Evolutionary conservation across 1,140 invertebrate genomes (phyloP), one percentile per base, ranked within the genome.

Genomic region (Araneus ventricosus): DNA sequence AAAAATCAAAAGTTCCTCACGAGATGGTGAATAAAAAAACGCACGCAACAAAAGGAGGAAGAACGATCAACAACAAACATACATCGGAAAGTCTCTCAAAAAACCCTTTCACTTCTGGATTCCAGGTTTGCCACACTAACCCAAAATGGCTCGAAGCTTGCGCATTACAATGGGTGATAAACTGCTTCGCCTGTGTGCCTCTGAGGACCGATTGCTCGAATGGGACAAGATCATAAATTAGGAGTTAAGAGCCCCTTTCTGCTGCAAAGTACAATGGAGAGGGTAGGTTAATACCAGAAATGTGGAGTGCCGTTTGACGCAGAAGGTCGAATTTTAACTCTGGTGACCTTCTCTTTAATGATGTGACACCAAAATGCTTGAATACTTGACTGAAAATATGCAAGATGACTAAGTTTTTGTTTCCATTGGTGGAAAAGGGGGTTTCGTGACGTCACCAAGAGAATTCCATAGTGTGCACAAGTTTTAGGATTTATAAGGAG

Each of bases 361-460:
- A 86, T 30, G 84, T 92, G 91, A 92, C 91, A 92, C 91, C 91
- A 92, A 92, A 92, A 92, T 92, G 90, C 90, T 86, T 92, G 90
- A 92, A 92, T 87, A 75, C 85, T 92, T 87, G 82, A 79, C 63
- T 37, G 41, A 80, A 88, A 85, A 85, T 91, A 91, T 91, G 79
- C 90, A 91, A 63, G 90, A 91, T 91, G 80, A 82, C 39, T 85
- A 84, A 85, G 20, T 59, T 52, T 88, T 57, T 89, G 67, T 24
- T 79, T 90, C 75, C 41, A 79, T 90, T 39, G 67, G 70, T 34
- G n/a, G 61, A 63, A 61, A 37, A 61, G 80, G 90, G 75, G 59
- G 80, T n/a, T 80, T 27, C 52, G 34, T 91, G 57, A 92, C 91
- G 91, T 87, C 91, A 86, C 27, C 41, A 8, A 45, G 61, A 41